Conservation (phyloP, 2,888 invertebrate genomes). For the Andrena minutula region DNA sequence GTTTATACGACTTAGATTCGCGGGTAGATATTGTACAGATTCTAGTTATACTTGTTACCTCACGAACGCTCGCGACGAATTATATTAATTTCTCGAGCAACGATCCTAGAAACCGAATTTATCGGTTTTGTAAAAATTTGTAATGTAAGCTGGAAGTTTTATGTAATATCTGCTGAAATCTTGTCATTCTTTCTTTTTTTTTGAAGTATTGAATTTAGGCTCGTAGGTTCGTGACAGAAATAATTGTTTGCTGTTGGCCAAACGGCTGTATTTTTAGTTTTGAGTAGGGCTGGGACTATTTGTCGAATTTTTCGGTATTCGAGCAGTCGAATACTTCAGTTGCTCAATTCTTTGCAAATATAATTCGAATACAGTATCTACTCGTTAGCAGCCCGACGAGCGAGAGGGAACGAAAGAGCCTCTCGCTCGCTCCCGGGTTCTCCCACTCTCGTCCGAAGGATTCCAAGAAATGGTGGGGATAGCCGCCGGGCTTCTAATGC, state of each 20-base stretch:
- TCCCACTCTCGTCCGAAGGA: too few relatives aligned
- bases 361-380: too few relatives aligned
- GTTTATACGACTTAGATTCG: slow-evolving; percentile 79
- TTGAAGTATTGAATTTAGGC: background rate
- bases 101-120: background rate
- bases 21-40: slow-evolving; percentile 12
- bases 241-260: slow-evolving; percentile 1
- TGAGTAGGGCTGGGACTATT: too few relatives aligned
- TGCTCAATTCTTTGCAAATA: too few relatives aligned
- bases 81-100: slow-evolving; percentile 9
- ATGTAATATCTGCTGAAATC: background rate
- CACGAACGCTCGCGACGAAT: slow-evolving; percentile 7
- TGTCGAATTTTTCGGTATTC: too few relatives aligned
- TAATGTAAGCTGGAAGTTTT: background rate
- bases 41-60: slow-evolving; percentile 13
- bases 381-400: too few relatives aligned
- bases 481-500: too few relatives aligned
- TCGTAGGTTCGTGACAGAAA: background rate
- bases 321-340: too few relatives aligned
- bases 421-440: too few relatives aligned
- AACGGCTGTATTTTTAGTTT: background rate
- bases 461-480: too few relatives aligned
- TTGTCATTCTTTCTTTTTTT: background rate
- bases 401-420: too few relatives aligned
- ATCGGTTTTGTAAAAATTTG: slow-evolving; percentile 23